Base-by-base conservation (phyloP, 2,888 invertebrate genomes). In the Trichogramma evanescens region DNA sequence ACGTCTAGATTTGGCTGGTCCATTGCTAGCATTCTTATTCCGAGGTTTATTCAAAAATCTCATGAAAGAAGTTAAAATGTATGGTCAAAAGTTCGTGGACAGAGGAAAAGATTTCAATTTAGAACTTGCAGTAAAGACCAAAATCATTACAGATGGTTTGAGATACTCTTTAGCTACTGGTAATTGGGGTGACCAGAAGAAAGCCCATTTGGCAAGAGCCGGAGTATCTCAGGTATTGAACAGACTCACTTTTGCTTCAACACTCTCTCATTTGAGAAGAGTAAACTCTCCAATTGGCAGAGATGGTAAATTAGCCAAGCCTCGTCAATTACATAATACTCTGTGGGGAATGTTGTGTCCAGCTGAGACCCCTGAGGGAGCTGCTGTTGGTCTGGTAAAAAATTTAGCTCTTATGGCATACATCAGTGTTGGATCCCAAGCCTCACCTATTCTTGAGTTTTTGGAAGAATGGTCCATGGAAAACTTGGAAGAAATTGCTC, bases 391-490 rank as follows among this genome's bases (percentile, higher is more conserved):
- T 52, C 83, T 99, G 63, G 99, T 99, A 43, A 99, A 99, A 79
- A 99, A 99, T 81, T 82, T 99, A 50, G 99, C 99, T 0, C 82
- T 99, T 51, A 99, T 99, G 99, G 97, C 99, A 4, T 99, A 99
- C 72, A 99, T 99, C 70, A 98, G 98, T 67, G 99, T 99, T 56
- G 99, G 99, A 65, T 98, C 97, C 53, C 96, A 98, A 77, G 98
- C 99, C 0, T 96, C 97, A 7, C 99, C 99, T 1, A 99, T 99
- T 80, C 82, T 99, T 58, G 99, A 99, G 84, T 99, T 99, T 82
- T 95, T 99, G 86, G 99, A 99, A 76, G 99, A 99, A 78, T 99
- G 99, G 99, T 96, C 96, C 54, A 99, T 99, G 99, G 99, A 99
- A 81, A 99, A 99, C 79, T 83, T 99, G 66, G 99, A 99, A 80